Percentiles rank a stretch among this genome's conserved stretches.
These are phyloP conservation scores for Thaleichthys pacificus DNA, from an alignment of 2,797 vertebrate species.

Conservation along the genomic window DNA sequence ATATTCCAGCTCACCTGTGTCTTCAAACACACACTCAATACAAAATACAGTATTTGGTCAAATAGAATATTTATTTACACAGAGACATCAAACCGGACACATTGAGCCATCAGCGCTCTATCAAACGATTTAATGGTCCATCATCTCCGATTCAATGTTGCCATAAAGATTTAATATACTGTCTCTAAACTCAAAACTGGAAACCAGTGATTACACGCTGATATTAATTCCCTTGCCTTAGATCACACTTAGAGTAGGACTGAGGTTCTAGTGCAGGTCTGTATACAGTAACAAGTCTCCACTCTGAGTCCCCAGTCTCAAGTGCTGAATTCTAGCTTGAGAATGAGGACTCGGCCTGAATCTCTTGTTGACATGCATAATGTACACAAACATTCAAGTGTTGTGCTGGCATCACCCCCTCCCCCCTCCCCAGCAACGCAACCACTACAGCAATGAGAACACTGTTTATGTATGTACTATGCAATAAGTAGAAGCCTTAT, in stretches of 20 bases:
- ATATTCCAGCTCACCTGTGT: neutral
- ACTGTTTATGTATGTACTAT: slow-evolving; percentile 80
- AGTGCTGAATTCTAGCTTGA: slow-evolving; percentile 3
- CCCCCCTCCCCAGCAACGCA: neutral
- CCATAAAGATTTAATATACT: neutral
- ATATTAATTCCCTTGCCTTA: neutral
- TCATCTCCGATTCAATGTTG: slow-evolving; percentile 1
- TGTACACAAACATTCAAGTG: neutral
- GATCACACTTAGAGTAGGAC: neutral
- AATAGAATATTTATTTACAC: neutral
- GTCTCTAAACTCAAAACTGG: neutral
- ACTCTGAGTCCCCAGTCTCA: neutral
- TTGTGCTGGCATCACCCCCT: neutral
- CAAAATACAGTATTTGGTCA: neutral
- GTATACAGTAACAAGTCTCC: neutral
- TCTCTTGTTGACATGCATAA: neutral
- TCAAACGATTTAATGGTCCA: slow-evolving; percentile 3
- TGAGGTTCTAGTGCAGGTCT: neutral
- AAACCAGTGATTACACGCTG: neutral
- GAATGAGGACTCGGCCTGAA: neutral
- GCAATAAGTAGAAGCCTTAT: slow-evolving; percentile 82
- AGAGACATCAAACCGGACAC: neutral
- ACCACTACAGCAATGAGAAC: slow-evolving; percentile 18
- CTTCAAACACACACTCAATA: neutral
- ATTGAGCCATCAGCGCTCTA: neutral